Percentiles rank a stretch among this genome's conserved stretches.
phyloP scores from a whole-genome alignment of 1,140 invertebrate species.

The Orius laevigatus region DNA sequence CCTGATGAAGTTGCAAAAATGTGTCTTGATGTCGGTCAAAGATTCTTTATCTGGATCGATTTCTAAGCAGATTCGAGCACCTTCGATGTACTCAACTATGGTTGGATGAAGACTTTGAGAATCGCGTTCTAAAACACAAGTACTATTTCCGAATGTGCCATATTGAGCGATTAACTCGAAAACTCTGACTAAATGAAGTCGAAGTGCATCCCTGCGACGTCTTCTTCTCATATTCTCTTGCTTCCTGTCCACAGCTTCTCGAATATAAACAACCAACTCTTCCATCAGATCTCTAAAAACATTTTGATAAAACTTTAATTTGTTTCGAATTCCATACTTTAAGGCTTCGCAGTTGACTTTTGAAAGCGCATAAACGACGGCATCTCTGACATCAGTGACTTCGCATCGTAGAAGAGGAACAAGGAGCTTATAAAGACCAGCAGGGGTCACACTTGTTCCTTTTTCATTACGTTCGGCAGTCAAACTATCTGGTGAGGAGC shows the following conservation, averaged over 20 bases:
- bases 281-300: constrained; percentile 80
- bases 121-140: constrained; percentile 67
- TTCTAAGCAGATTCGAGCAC: constrained; percentile 78
- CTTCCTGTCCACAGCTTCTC: constrained; percentile 94
- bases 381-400: constrained; percentile 77
- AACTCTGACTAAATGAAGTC: constrained; percentile 78
- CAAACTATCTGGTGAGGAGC: constrained; percentile 69
- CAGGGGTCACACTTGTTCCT: constrained; percentile 47
- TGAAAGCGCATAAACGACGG: constrained; percentile 80
- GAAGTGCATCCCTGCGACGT: constrained; percentile 75
- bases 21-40: constrained; percentile 70
- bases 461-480: constrained; percentile 51
- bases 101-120: constrained; percentile 66
- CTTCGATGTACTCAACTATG: constrained; percentile 90
- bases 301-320: not conserved
- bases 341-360: constrained; percentile 83
- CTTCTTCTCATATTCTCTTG: constrained; percentile 88
- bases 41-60: constrained; percentile 77
- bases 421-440: constrained; percentile 79
- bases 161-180: constrained; percentile 84
- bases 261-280: constrained; percentile 75
- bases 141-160: constrained; percentile 76
- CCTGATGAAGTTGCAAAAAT: constrained; percentile 86
- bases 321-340: constrained; percentile 46
- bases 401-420: constrained; percentile 83